Evolutionary conservation across 2,888 invertebrate genomes (phyloP), one percentile per base, ranked within the genome.

Genomic region (Trypoxylon attenuatum): DNA sequence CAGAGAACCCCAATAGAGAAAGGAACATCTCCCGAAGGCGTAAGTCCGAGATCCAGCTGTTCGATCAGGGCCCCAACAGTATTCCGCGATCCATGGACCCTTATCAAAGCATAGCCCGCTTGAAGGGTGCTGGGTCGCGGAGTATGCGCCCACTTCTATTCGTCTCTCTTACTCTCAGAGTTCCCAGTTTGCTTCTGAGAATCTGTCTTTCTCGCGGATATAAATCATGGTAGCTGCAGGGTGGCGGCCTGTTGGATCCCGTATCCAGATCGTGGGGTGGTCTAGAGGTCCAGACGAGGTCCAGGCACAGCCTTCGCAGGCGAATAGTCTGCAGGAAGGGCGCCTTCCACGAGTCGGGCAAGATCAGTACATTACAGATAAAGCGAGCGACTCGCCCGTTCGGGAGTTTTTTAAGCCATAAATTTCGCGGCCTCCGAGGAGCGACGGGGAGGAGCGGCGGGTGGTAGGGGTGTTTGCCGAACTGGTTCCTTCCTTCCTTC

Each of bases 331-430:
- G 43, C 45, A 33, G 33, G 57, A 52, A 66, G 71, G 77, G 63
- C 67, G 72, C 58, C 58, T 43, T 63, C 71, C 59, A 76, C 83
- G 82, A 81, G 81, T 79, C 81, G 81, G 82, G 84, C 82, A 82
- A 85, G 86, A 87, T 87, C 87, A 85, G 85, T 86, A 86, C 87
- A 85, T 86, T 86, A 86, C 85, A 84, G 87, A 86, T 86, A 87
- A 86, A 86, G 83, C 81, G 82, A 79, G 76, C 77, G 78, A 79
- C 71, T 77, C 57, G 69, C 73, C 76, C 82, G 83, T 80, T 76
- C 82, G 70, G 82, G 85, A 85, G 82, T 85, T 86, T 87, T 87
- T 87, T 87, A 86, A 87, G 85, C 83, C 78, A 87, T 87, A 87
- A 87, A 87, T 87, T 83, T 83, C 70, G 58, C 61, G 65, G 59